Percentiles rank a stretch among this genome's conserved stretches.
Evolutionary conservation across 2,113 vertebrate species (phyloP).

Genomic region (Microtus montanus): DNA sequence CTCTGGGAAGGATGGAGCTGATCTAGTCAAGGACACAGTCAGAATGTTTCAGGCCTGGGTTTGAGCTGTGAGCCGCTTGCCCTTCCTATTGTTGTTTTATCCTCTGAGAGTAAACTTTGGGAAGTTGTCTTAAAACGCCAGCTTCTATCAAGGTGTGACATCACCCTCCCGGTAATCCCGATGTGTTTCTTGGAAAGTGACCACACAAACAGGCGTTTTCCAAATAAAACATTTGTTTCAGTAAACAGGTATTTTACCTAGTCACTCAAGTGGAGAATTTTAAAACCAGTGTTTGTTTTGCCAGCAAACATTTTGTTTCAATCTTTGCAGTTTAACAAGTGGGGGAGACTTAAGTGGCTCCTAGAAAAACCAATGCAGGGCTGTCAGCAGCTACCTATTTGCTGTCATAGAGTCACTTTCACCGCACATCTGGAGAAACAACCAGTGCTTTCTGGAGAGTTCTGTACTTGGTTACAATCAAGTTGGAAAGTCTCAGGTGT

Average conservation of each 20-base stretch:
- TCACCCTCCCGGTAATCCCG: conserved; percentile 46
- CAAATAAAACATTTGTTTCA: conserved; percentile 73
- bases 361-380: conserved; percentile 58
- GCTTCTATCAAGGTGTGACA: conserved; percentile 23
- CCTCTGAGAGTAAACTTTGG: conserved; percentile 10
- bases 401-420: background rate
- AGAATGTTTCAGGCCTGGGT: background rate
- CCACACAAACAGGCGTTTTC: conserved; percentile 60
- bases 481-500: background rate
- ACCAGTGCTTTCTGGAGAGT: background rate
- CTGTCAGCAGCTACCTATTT: background rate
- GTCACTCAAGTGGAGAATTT: conserved; percentile 36
- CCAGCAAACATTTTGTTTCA: conserved; percentile 76
- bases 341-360: conserved; percentile 63
- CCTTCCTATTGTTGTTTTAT: background rate
- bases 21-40: background rate
- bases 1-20: background rate
- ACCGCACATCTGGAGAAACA: background rate
- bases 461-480: background rate
- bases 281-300: conserved; percentile 77
- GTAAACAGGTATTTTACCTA: conserved; percentile 76
- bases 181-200: conserved; percentile 69
- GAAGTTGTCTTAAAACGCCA: conserved; percentile 35
- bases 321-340: conserved; percentile 63
- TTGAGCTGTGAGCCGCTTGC: background rate